Base-by-base conservation (phyloP, 2,888 invertebrate genomes). In the Eilema caniola region DNA sequence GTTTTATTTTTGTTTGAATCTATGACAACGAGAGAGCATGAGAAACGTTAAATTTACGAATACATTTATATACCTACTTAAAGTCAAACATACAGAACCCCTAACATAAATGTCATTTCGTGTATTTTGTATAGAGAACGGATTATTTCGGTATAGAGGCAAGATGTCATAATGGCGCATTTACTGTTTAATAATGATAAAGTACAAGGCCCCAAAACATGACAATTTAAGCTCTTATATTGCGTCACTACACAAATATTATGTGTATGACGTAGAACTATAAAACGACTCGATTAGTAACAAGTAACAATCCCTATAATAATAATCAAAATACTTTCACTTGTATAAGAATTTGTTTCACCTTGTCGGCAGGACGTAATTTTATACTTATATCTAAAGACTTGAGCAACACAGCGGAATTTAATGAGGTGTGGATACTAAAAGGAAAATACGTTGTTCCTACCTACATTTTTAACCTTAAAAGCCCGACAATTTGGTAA, bases 131-230 rank as follows among this genome's bases (percentile, higher is more conserved):
- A 53, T 31, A 25, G 25, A 25, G 47, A 47, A 47, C 47, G 47
- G 20, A 20, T 20, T 20, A 23, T 53, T 47, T 47, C 2, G 33
- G 25, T n/a, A 28, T 10, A 78, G 81, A 79, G 77, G 69, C 82
- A 73, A 85, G 79, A 77, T 79, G 79, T 84, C 79, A 81, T 80
- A 80, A 70, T 78, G 68, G 78, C 73, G 72, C 77, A 74, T 81
- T 82, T 82, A 80, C 80, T 83, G 80, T 83, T 82, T 74, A 67
- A 82, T 70, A 72, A 66, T 70, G 71, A 77, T 78, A 76, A 72
- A 72, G 66, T 66, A 25, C 62, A 41, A 57, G 57, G 41, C 31
- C 56, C 71, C 74, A 78, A 59, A 59, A 53, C 53, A 53, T 53
- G 75, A 70, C 70, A 74, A 78, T 80, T 76, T 71, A 65, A 60